phyloP scores from a whole-genome alignment of 2,113 vertebrate genomes.

The Origma solitaria region DNA sequence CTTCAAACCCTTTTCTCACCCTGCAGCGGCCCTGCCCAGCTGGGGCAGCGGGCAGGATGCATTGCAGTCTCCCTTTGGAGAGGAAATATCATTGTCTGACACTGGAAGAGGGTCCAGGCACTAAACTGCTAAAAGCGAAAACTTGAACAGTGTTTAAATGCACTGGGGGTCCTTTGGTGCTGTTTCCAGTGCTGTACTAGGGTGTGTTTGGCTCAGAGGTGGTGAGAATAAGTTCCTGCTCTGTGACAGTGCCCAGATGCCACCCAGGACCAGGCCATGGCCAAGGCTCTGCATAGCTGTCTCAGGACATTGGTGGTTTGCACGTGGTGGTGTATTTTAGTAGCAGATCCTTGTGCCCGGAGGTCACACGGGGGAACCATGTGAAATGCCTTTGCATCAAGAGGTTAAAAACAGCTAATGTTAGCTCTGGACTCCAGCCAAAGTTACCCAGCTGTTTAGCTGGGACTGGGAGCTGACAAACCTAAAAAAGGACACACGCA shows the following conservation, averaged over 20 bases:
- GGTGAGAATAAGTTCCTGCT: not conserved
- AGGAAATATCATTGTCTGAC: not conserved
- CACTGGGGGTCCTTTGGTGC: accelerated
- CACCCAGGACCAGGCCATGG: not conserved
- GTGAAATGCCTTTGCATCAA: not conserved
- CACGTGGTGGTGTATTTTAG: not conserved
- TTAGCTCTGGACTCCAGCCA: constrained; percentile 14
- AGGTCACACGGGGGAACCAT: not conserved
- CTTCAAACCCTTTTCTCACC: accelerated
- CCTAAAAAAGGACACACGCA: not conserved
- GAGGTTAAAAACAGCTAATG: constrained; percentile 10
- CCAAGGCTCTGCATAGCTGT: not conserved
- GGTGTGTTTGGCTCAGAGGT: not conserved
- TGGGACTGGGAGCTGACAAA: not conserved
- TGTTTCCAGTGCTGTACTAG: not conserved
- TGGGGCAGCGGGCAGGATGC: not conserved
- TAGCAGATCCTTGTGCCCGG: not conserved
- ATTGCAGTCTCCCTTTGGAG: not conserved
- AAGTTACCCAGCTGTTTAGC: not conserved
- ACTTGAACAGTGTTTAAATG: not conserved
- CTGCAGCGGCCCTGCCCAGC: not conserved
- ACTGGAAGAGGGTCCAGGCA: not conserved
- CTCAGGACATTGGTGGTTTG: accelerated
- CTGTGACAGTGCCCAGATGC: not conserved
- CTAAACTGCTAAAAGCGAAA: not conserved